Conservation (phyloP, 2,888 invertebrate genomes). For the Ypsolopha sequella region DNA sequence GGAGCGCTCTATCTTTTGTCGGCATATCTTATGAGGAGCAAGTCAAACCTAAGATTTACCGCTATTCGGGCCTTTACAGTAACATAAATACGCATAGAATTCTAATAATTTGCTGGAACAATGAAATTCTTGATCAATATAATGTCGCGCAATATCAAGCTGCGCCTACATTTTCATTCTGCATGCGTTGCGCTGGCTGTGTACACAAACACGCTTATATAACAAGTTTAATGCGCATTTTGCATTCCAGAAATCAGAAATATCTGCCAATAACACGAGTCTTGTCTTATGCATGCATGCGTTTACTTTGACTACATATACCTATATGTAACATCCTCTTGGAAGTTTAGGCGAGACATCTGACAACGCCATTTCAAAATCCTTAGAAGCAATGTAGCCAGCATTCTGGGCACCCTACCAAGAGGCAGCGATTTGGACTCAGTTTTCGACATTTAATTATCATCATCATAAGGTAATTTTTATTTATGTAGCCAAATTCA, state of each 20-base stretch:
- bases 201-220: constrained; percentile 40
- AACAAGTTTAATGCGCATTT: constrained; percentile 29
- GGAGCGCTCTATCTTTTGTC: too few relatives aligned
- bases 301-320: neutral
- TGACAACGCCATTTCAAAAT: too few relatives aligned
- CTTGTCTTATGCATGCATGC: constrained; percentile 2
- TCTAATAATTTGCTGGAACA: constrained; percentile 2
- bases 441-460: too few relatives aligned
- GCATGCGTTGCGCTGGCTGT: constrained; percentile 23
- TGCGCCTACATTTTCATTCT: constrained; percentile 30
- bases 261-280: constrained; percentile 28
- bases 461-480: too few relatives aligned
- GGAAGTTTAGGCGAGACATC: too few relatives aligned
- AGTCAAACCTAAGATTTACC: neutral
- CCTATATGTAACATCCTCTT: too few relatives aligned
- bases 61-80: neutral
- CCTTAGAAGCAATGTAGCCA: too few relatives aligned
- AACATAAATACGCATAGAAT: neutral
- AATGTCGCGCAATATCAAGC: too few relatives aligned
- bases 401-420: too few relatives aligned
- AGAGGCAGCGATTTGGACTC: too few relatives aligned
- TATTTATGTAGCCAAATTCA: too few relatives aligned
- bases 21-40: too few relatives aligned
- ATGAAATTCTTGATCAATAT: neutral
- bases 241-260: constrained; percentile 48